Evolutionary conservation across 2,888 invertebrate genomes (phyloP).

Genomic region (Orchesella flavescens): DNA sequence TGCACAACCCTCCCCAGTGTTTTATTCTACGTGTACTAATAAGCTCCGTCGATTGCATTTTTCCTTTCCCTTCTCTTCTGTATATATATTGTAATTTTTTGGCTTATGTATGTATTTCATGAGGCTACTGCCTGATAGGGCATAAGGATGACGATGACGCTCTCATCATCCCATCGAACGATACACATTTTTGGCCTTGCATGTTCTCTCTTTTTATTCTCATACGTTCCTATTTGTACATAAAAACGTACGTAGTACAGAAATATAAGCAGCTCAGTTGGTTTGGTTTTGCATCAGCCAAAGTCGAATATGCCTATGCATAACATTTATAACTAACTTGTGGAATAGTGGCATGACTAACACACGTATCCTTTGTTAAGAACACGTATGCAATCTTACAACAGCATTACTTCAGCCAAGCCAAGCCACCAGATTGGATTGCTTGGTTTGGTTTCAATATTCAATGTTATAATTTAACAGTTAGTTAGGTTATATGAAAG

Average conservation of each 20-base stretch:
- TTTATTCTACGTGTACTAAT: slow-evolving; percentile 42
- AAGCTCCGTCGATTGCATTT: slow-evolving; percentile 32
- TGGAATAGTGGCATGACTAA: not conserved
- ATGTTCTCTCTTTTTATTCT: not conserved
- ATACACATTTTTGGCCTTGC: slow-evolving; percentile 12
- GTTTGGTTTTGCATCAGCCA: not conserved
- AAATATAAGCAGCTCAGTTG: not conserved
- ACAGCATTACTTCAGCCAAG: not conserved
- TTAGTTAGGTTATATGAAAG: too few species aligned
- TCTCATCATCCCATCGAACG: slow-evolving; percentile 19
- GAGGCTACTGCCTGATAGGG: not conserved
- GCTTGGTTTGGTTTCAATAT: not conserved
- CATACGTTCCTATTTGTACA: not conserved
- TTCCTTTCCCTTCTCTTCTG: not conserved
- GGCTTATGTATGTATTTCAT: not conserved
- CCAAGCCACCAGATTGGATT: too few species aligned
- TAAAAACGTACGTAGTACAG: not conserved
- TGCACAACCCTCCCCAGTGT: not conserved
- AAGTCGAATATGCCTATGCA: not conserved
- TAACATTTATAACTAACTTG: too few species aligned
- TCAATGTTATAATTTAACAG: not conserved
- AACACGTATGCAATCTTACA: slow-evolving; percentile 1
- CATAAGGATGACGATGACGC: slow-evolving; percentile 11
- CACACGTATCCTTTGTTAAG: slow-evolving; percentile 13
- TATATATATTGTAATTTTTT: not conserved